Base-by-base conservation (phyloP, 1,140 invertebrate species). In the Tyrophagus putrescentiae region DNA sequence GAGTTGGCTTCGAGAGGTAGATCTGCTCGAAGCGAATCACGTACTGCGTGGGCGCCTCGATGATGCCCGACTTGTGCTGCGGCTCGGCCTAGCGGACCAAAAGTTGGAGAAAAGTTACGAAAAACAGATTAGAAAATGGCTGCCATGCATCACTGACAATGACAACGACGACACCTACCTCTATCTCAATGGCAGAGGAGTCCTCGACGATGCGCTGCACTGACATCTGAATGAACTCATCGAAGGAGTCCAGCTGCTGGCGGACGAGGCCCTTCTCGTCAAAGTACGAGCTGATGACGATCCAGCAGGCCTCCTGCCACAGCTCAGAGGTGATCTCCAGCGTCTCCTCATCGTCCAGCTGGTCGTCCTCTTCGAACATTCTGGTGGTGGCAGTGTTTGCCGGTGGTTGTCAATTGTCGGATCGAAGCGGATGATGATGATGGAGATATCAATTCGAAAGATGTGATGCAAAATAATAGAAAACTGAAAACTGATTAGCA, bases 281-380 rank as follows among this genome's bases (percentile, higher is more conserved):
- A 74, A 98, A 98, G 74, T 98, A 98, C 2, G 94, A 89, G 69
- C 92, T 94, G 67, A 98, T 98, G 41, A 98, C 93, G 71, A 97
- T 95, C 95, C 95, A 98, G 69, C 93, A 98, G n/a, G 94, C 94
- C 78, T 98, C 95, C 75, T 98, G 91, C 92, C 92, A 97, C 58
- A 95, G 74, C 70, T 95, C 90, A 16, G 87, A 83, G 13, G 89
- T 91, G 67, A 96, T 92, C 74, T 95, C 90, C 71, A 87, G 85
- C 13, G 77, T 77, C 65, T 88, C 84, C 65, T 85, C 84, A 25
- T 70, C 67, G 11, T 65, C 66, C 56, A 60, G 64, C 18, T 60
- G 53, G 45, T 67, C 66, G 6, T 63, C 60, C 7, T 64, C 60
- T 1, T 61, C 34, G 23, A 23, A 50, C 48, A 58, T 58, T 3